Conservation (phyloP, 2,888 invertebrate species). For the Helleia helle region DNA sequence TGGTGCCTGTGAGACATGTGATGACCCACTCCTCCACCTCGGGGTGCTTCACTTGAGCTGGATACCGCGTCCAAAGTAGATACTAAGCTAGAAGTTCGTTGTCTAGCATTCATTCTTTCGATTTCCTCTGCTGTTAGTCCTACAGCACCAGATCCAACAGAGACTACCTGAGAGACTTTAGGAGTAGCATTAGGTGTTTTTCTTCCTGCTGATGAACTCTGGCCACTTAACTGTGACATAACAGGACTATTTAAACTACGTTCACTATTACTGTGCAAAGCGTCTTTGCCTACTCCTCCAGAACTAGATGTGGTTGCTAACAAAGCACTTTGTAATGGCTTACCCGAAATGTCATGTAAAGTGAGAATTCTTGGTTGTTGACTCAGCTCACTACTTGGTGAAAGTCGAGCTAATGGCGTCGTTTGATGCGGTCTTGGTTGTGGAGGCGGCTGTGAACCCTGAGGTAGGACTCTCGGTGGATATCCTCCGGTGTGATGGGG, state of each 20-base stretch:
- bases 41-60: conserved; percentile 87
- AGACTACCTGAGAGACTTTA: conserved; percentile 79
- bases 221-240: conserved; percentile 92
- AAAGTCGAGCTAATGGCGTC: conserved; percentile 90
- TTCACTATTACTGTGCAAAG: conserved; percentile 92
- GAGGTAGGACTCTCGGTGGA: conserved; percentile 81
- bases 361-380: conserved; percentile 95
- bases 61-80: conserved; percentile 96
- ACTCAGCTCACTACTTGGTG: conserved; percentile 93
- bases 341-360: conserved; percentile 93
- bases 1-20: conserved; percentile 82
- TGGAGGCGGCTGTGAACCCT: conserved; percentile 79
- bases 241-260: conserved; percentile 93
- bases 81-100: conserved; percentile 91
- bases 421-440: conserved; percentile 86
- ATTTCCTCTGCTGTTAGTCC: conserved; percentile 95
- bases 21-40: conserved; percentile 78
- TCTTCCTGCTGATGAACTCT: conserved; percentile 86
- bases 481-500: conserved; percentile 84
- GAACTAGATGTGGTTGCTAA: conserved; percentile 92
- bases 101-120: conserved; percentile 89
- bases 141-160: conserved; percentile 80
- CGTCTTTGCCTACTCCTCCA: conserved; percentile 90
- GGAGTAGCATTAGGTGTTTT: conserved; percentile 80
- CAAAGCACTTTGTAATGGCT: conserved; percentile 90